Base-by-base conservation (phyloP, 92 coral and sea anemone species). In the Micromussa lordhowensis region DNA sequence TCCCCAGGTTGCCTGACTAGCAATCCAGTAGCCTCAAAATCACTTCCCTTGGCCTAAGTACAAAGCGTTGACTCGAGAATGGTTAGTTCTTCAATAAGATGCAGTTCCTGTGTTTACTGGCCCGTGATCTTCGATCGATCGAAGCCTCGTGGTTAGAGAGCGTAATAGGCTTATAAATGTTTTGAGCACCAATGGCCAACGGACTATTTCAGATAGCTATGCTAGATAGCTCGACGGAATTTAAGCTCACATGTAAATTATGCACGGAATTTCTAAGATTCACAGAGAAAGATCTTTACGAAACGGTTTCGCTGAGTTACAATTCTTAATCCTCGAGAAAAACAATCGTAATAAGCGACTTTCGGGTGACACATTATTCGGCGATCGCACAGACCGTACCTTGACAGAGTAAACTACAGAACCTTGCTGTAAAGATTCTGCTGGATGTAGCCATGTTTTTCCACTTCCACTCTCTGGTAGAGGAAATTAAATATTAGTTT, bases 401-500 rank as follows among this genome's bases (percentile, higher is more conserved):
- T 95, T 97, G 66, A 94, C 96, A 48, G 93, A 71, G 64, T 97
- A 97, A 22, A 91, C 89, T 5, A 96, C 97, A 49, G 93, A 91
- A 34, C 96, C 95, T 53, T 92, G 91, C 51, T 88, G 93, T 24
- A 97, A 82, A 24, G 98, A 86, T 76, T 97, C 99, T 12, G 97
- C 82, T 32, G 97, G 82, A 87, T 97, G 99, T 29, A 94, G 93
- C 99, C 99, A 97, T 80, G 91, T 93, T 64, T 91, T 95, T 28
- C 93, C 95, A 21, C 91, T 95, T 87, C 88, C 36, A 59, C 68
- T 78, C 48, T 71, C 48, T 35, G 81, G 2, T 63, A 85, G 69
- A 81, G 17, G 64, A 59, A 19, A 22, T 15, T 63, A 4, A n/a
- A 69, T 48, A 16, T 82, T 17, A 68, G 78, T 49, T 17, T 32